A percentile compares a stretch with the other conserved stretches of the same genome.
These are phyloP conservation scores for Drosophila leontia DNA, from an alignment of 1,140 invertebrate genomes.

Conservation along the genomic window DNA sequence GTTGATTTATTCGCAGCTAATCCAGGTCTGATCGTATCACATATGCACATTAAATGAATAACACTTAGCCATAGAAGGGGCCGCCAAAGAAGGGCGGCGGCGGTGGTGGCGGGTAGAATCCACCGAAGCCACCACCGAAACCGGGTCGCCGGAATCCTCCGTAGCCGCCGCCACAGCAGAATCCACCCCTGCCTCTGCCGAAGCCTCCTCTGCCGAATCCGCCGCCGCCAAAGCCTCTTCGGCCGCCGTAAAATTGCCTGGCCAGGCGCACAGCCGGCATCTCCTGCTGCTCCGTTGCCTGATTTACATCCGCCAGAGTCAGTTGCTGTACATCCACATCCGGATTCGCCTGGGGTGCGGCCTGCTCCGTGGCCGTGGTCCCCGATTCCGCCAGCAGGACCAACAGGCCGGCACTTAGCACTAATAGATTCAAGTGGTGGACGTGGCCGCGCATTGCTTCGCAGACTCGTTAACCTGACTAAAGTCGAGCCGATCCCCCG, in stretches of 20 bases:
- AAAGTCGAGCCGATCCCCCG: conserved; percentile 16
- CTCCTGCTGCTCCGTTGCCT: conserved; percentile 63
- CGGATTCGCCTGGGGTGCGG: conserved; percentile 11
- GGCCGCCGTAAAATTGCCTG: conserved; percentile 58
- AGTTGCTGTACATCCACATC: conserved; percentile 71
- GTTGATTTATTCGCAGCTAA: conserved; percentile 51
- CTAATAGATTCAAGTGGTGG: conserved; percentile 68
- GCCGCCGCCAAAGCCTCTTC: conserved; percentile 28
- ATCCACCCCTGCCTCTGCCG: conserved; percentile 13
- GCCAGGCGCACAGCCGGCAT: conserved; percentile 59
- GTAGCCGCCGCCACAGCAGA: conserved; percentile 7
- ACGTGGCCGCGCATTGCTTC: conserved; percentile 52
- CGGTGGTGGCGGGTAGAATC: conserved; percentile 44
- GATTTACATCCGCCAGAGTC: conserved; percentile 77
- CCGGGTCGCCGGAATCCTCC: conserved; percentile 20
- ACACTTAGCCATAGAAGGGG: conserved; percentile 59
- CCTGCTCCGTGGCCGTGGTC: background rate
- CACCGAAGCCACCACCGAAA: conserved; percentile 29
- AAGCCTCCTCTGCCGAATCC: conserved; percentile 18
- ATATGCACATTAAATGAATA: conserved; percentile 43
- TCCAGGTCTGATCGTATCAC: conserved; percentile 55
- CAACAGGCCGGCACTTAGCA: conserved; percentile 64
- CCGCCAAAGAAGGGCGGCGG: conserved; percentile 46
- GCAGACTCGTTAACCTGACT: conserved; percentile 26
- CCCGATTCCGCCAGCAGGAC: conserved; percentile 36